A percentile compares a stretch with the other conserved stretches of the same genome.
Conservation (phyloP, 2,113 vertebrate genomes). For the Gnathonemus longibarbis region DNA sequence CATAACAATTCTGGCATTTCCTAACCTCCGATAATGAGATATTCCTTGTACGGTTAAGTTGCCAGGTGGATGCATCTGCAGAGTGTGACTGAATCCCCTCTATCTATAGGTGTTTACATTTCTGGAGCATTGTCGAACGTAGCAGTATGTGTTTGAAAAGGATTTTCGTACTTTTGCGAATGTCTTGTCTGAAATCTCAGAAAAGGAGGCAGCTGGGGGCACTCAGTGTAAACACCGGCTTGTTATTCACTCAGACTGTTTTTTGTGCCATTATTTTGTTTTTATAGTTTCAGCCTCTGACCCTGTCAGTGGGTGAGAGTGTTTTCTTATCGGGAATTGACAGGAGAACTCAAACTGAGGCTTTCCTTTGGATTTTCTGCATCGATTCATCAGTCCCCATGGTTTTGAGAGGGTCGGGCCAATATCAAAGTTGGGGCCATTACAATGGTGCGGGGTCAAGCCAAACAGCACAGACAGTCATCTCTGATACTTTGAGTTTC, state of each 20-base stretch:
- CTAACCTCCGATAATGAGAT: background rate
- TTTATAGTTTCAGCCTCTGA: background rate
- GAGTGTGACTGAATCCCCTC: background rate
- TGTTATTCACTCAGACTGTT: constrained; percentile 9
- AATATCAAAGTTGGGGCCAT: constrained; percentile 41
- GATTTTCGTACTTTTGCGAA: background rate
- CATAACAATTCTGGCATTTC: background rate
- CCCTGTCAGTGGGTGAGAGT: background rate
- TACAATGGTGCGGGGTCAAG: constrained; percentile 23
- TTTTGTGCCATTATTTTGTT: background rate
- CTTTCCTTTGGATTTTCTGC: constrained; percentile 41
- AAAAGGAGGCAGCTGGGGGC: background rate
- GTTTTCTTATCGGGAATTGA: background rate
- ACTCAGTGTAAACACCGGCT: background rate
- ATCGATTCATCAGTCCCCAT: constrained; percentile 49
- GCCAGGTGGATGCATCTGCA: background rate
- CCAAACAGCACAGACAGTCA: constrained; percentile 32
- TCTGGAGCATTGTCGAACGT: background rate
- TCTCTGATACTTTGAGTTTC: constrained; percentile 31
- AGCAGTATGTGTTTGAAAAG: background rate
- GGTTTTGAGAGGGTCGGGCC: constrained; percentile 45
- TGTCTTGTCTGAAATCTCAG: constrained; percentile 6
- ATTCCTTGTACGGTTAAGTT: background rate
- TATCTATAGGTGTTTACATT: background rate
- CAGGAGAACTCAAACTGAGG: constrained; percentile 18